A percentile compares a stretch with the other conserved stretches of the same genome.
Conservation (phyloP, 2,888 invertebrate genomes). For the Trichogramma evanescens region DNA sequence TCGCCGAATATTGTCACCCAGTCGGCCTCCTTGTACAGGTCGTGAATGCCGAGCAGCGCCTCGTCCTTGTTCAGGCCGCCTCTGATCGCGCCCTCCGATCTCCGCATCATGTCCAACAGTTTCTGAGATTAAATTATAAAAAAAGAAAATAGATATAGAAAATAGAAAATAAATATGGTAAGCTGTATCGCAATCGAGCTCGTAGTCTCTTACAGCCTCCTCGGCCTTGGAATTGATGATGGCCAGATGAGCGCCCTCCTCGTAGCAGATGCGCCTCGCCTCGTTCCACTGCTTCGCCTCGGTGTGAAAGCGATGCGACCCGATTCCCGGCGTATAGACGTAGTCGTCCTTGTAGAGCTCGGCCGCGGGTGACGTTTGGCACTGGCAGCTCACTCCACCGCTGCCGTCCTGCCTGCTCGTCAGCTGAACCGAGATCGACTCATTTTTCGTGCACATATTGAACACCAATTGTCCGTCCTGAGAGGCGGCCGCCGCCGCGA, state of each 20-base stretch:
- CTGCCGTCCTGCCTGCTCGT: not conserved
- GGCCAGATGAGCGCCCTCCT: slow-evolving; percentile 29
- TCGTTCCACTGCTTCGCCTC: slow-evolving; percentile 22
- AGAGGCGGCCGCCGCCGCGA: too few relatives aligned
- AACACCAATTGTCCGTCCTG: too few relatives aligned
- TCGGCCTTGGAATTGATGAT: slow-evolving; percentile 28
- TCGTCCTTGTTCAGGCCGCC: slow-evolving; percentile 24
- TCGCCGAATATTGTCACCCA: slow-evolving; percentile 31
- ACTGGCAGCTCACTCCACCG: not conserved
- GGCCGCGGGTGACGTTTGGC: not conserved
- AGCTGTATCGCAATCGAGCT: too few relatives aligned
- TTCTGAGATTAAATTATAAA: not conserved
- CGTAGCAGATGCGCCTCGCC: slow-evolving; percentile 27
- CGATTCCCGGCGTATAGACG: slow-evolving; percentile 28
- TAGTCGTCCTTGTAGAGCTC: slow-evolving; percentile 27
- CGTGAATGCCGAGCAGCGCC: slow-evolving; percentile 30
- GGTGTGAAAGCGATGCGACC: slow-evolving; percentile 31
- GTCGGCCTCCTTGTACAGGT: slow-evolving; percentile 28
- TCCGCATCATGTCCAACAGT: slow-evolving; percentile 24
- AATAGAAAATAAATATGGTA: too few relatives aligned
- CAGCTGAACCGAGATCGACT: not conserved
- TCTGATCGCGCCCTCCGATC: slow-evolving; percentile 18
- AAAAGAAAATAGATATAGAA: too few relatives aligned
- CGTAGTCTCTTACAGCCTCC: slow-evolving; percentile 23
- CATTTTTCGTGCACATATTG: slow-evolving; percentile 4